Evolutionary conservation across 2,113 vertebrate genomes (phyloP), one percentile per base, ranked within the genome.

Genomic region (Acanthisitta chloris): DNA sequence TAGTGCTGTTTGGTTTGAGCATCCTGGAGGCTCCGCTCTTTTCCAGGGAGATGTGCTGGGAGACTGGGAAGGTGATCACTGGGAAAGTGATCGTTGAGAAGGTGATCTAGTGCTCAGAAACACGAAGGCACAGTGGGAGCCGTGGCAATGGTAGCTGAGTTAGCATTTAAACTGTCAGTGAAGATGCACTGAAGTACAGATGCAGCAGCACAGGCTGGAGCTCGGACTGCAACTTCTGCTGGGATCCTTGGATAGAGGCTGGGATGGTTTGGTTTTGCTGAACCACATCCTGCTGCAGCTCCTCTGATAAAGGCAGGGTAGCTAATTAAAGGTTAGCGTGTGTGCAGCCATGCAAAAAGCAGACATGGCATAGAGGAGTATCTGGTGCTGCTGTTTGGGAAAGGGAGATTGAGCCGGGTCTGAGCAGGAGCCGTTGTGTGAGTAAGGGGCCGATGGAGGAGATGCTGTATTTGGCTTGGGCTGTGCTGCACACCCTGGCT

Each of bases 251-350:
- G 64, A 49, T 57, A 38, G 78, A 43, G 0, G 7, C 77, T 62
- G 55, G 69, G 72, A 78, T 66, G 80, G 79, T 59, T 57, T 17
- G 5, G 61, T 73, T 3, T 1, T 88, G 79, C 88, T 55, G 49
- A 92, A 66, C 92, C 86, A 81, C 92, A 93, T 94, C 92, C 76
- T 94, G 88, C 90, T 92, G 94, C 82, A 78, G 62, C 64, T 86
- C 78, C 48, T 43, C 77, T 71, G 96, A 94, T 94, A 94, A 94
- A 71, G 64, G 59, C 36, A 69, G 86, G 46, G 51, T 59, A 5
- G 59, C 64, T 78, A 29, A 59, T 74, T 73, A 36, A 51, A 77
- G 65, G 76, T 65, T 87, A 26, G n/a, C 40, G 2, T 3, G n/a
- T 6, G 46, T 1, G 1, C 1, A 7, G 55, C 61, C 38, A 6